phyloP scores from a whole-genome alignment of 1,140 invertebrate genomes.

The Hycleus phaleratus region DNA sequence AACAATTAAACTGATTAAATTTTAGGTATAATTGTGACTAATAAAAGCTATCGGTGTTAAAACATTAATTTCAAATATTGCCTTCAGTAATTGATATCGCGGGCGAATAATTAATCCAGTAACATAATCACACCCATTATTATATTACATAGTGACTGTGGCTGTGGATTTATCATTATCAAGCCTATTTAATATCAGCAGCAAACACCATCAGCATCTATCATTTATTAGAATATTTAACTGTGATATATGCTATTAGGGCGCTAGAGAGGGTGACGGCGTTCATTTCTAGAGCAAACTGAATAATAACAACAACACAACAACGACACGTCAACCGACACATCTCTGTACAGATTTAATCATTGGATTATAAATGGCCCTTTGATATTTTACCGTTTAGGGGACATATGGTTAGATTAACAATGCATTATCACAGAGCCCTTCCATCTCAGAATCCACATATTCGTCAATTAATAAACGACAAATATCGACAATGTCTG shows the following conservation, averaged over 20 bases:
- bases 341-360: slow-evolving; percentile 18
- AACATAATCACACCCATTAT: slow-evolving; percentile 19
- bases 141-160: slow-evolving; percentile 18
- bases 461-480: too few relatives aligned
- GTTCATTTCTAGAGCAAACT: too few relatives aligned
- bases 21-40: too few relatives aligned
- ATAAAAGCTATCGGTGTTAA: slow-evolving; percentile 8
- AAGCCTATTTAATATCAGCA: slow-evolving; percentile 19
- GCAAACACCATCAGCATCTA: slow-evolving; percentile 10
- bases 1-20: too few relatives aligned
- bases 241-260: slow-evolving; percentile 11
- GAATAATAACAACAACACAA: neutral
- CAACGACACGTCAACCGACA: slow-evolving; percentile 13
- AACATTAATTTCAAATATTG: slow-evolving; percentile 21
- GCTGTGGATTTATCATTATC: slow-evolving; percentile 20
- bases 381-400: slow-evolving; percentile 14
- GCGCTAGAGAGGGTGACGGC: neutral
- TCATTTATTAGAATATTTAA: slow-evolving; percentile 23
- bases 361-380: slow-evolving; percentile 18
- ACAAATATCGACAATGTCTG: too few relatives aligned
- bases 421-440: slow-evolving; percentile 1
- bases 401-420: slow-evolving; percentile 9
- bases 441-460: too few relatives aligned
- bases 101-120: slow-evolving; percentile 19
- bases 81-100: slow-evolving; percentile 18